A percentile compares a stretch with the other conserved stretches of the same genome.
phyloP scores from a whole-genome alignment of 2,113 vertebrate species.

The Brachypteracias leptosomus region DNA sequence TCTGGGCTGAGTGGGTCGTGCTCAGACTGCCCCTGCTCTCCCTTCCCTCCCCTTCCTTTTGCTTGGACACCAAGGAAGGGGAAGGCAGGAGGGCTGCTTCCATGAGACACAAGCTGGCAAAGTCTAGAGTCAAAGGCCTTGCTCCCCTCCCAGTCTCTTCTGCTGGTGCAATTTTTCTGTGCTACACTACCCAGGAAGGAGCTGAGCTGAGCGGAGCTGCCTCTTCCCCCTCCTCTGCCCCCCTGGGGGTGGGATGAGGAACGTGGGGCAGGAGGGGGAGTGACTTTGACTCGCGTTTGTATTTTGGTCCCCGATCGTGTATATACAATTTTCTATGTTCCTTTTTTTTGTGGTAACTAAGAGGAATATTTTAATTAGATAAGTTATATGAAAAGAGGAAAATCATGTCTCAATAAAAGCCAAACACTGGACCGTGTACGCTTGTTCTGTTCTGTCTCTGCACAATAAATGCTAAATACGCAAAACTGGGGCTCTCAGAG shows the following conservation, averaged over 20 bases:
- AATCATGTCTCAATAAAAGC: conserved; percentile 77
- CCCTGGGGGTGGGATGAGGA: not conserved
- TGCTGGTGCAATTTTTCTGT: conserved; percentile 36
- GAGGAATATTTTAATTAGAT: conserved; percentile 84
- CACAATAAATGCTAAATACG: fast-evolving
- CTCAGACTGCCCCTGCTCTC: fast-evolving
- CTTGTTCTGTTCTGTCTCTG: not conserved
- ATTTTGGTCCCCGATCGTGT: conserved; percentile 73
- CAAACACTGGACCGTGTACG: not conserved
- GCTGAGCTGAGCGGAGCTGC: not conserved
- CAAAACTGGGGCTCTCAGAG: too few relatives aligned
- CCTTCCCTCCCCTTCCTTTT: not conserved
- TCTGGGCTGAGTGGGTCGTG: not conserved
- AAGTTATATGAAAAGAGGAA: conserved; percentile 76
- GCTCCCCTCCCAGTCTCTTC: not conserved
- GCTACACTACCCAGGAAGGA: conserved; percentile 5
- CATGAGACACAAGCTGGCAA: not conserved
- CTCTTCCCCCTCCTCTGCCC: not conserved
- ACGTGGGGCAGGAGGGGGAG: not conserved
- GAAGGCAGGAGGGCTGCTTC: not conserved
- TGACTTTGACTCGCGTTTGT: conserved; percentile 64
- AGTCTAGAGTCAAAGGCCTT: not conserved
- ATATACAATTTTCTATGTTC: conserved; percentile 81
- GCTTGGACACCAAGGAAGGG: not conserved
- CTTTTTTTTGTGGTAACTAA: conserved; percentile 80